These are phyloP conservation scores for Harmothoe impar DNA, from an alignment of 2,888 invertebrate genomes.

Conservation along the genomic window DNA sequence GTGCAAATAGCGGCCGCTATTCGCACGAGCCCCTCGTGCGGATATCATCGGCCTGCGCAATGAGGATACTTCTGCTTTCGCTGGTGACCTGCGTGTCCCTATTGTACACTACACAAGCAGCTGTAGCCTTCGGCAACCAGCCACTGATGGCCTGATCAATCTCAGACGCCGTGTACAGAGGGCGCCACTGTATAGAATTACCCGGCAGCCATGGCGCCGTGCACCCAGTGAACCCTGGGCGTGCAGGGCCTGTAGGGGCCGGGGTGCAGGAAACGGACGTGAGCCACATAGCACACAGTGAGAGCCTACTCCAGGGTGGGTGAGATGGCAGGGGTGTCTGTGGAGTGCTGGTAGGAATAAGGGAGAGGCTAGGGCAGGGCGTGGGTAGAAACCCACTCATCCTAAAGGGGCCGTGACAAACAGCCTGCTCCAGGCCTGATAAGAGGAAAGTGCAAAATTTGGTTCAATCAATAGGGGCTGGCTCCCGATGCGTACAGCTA, in stretches of 20 bases:
- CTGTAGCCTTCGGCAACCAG: not conserved
- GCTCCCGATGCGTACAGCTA: not conserved
- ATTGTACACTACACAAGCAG: not conserved
- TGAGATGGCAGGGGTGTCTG: not conserved
- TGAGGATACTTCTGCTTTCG: not conserved
- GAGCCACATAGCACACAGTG: not conserved
- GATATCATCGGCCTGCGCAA: too few species aligned
- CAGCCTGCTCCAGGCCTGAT: not conserved
- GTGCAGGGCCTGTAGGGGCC: not conserved
- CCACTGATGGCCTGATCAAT: slow-evolving; percentile 13
- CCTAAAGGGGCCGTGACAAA: not conserved
- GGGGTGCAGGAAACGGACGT: slow-evolving; percentile 23
- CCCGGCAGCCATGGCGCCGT: not conserved
- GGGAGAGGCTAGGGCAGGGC: not conserved
- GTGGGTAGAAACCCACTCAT: not conserved
- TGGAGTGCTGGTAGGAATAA: not conserved
- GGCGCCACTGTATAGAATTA: slow-evolving; percentile 25
- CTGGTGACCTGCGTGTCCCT: not conserved
- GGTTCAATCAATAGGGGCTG: not conserved
- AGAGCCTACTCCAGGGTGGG: not conserved
- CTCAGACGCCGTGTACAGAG: not conserved
- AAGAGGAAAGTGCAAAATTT: slow-evolving; percentile 16
- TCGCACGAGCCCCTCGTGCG: too few species aligned
- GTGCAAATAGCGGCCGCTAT: too few species aligned
- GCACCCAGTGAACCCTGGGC: not conserved